Evolutionary conservation across 2,888 invertebrate genomes (phyloP).

Genomic region (Acanthosoma haemorrhoidale): DNA sequence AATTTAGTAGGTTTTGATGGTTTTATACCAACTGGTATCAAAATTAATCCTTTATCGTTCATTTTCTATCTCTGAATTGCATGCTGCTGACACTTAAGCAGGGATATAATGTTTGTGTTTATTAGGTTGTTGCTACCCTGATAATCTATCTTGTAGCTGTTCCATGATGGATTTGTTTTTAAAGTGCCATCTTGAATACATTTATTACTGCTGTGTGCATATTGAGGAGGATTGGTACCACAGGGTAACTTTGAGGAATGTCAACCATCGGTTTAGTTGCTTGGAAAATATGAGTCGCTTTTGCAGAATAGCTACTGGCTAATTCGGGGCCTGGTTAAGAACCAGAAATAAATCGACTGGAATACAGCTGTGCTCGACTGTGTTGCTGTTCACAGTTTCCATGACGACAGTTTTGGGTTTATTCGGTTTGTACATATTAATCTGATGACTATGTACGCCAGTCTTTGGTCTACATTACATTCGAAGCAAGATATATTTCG

Average conservation of each 20-base stretch:
- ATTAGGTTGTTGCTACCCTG: slow-evolving; percentile 37
- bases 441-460: slow-evolving; percentile 57
- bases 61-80: slow-evolving; percentile 36
- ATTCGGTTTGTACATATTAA: slow-evolving; percentile 48
- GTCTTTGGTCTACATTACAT: too few relatives aligned
- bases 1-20: background rate
- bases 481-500: too few relatives aligned
- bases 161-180: slow-evolving; percentile 33
- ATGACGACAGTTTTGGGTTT: slow-evolving; percentile 74
- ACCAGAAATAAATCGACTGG: slow-evolving; percentile 72
- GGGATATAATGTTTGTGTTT: slow-evolving; percentile 37
- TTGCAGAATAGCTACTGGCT: slow-evolving; percentile 76
- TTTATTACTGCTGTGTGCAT: background rate
- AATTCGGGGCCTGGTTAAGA: slow-evolving; percentile 69
- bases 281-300: slow-evolving; percentile 77
- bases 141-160: slow-evolving; percentile 37
- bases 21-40: background rate
- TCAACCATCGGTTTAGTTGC: slow-evolving; percentile 62
- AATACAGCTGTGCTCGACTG: slow-evolving; percentile 82
- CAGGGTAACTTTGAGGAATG: slow-evolving; percentile 40
- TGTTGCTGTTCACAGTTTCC: slow-evolving; percentile 81
- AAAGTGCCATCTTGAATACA: slow-evolving; percentile 25
- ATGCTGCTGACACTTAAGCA: slow-evolving; percentile 35
- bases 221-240: slow-evolving; percentile 35
- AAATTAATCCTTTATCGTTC: slow-evolving; percentile 31